Evolutionary conservation across 1,140 invertebrate genomes (phyloP).

Genomic region (Lithobius niger): DNA sequence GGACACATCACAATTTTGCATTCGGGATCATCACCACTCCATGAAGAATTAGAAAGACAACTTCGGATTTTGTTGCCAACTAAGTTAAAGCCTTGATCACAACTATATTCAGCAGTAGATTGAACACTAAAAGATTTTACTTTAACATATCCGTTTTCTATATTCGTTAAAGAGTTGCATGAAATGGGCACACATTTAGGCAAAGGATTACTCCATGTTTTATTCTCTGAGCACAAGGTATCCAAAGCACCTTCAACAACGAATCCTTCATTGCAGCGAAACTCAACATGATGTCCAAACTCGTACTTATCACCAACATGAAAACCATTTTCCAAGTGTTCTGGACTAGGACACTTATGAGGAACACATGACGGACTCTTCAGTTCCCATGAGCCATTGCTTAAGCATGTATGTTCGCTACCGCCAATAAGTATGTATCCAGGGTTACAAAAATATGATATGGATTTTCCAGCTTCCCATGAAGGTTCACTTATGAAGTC

Average conservation of each 20-base stretch:
- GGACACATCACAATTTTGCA: slow-evolving; percentile 22
- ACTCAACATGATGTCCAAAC: slow-evolving; percentile 1
- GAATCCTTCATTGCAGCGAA: slow-evolving; percentile 16
- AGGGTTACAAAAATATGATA: slow-evolving; percentile 3
- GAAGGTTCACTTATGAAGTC: not conserved
- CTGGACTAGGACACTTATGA: slow-evolving; percentile 16
- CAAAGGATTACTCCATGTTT: not conserved
- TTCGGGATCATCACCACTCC: slow-evolving; percentile 23
- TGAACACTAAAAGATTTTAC: slow-evolving; percentile 12
- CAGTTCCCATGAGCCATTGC: slow-evolving; percentile 22
- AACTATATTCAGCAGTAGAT: slow-evolving; percentile 20
- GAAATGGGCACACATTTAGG: slow-evolving; percentile 2
- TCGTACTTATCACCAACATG: not conserved
- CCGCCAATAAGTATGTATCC: not conserved
- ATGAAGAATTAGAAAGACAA: slow-evolving; percentile 22
- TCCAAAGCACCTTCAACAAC: slow-evolving; percentile 10
- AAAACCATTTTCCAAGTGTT: slow-evolving; percentile 15
- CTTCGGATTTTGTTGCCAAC: slow-evolving; percentile 19
- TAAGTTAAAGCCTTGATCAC: slow-evolving; percentile 25
- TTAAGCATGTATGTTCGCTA: slow-evolving; percentile 14
- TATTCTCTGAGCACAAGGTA: slow-evolving; percentile 5
- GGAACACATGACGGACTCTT: slow-evolving; percentile 15
- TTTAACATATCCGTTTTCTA: slow-evolving; percentile 13
- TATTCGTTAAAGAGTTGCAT: not conserved
- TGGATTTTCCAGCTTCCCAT: not conserved